Evolutionary conservation across 2,888 invertebrate species (phyloP).

Genomic region (Nephrotoma flavescens): DNA sequence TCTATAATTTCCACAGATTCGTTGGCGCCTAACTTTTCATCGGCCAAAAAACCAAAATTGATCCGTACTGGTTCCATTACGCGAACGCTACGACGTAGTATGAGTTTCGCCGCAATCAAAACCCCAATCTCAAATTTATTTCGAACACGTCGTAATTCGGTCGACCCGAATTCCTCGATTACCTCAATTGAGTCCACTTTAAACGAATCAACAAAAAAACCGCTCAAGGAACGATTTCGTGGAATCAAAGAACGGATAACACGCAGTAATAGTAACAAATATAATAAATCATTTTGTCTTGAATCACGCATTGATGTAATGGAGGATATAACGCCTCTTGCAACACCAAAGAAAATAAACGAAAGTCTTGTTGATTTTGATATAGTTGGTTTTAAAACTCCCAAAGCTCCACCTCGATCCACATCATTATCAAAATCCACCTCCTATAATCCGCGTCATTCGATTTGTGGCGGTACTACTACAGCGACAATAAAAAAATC

Average conservation of each 20-base stretch:
- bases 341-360: background rate
- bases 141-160: slow-evolving; percentile 17
- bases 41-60: slow-evolving; percentile 30
- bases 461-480: slow-evolving; percentile 13
- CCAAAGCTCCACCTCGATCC: slow-evolving; percentile 20
- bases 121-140: slow-evolving; percentile 26
- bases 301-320: background rate
- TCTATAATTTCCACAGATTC: slow-evolving; percentile 30
- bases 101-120: slow-evolving; percentile 29
- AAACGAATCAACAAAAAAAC: slow-evolving; percentile 27
- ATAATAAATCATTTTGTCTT: slow-evolving; percentile 6
- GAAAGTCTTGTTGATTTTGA: background rate
- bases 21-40: slow-evolving; percentile 19
- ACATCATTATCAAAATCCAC: background rate
- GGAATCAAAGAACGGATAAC: slow-evolving; percentile 26
- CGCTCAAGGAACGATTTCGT: slow-evolving; percentile 27
- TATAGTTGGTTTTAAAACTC: slow-evolving; percentile 25
- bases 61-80: slow-evolving; percentile 30
- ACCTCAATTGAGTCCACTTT: slow-evolving; percentile 27
- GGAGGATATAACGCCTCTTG: background rate
- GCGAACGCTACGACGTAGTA: slow-evolving; percentile 26
- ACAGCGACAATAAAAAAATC: slow-evolving; percentile 23
- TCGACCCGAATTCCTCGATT: slow-evolving; percentile 25
- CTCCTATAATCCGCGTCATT: slow-evolving; percentile 8
- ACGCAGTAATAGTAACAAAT: slow-evolving; percentile 17